Evolutionary conservation across 2,113 vertebrate species (phyloP), one percentile per base, ranked within the genome.

Genomic region (Syngnathus typhle): DNA sequence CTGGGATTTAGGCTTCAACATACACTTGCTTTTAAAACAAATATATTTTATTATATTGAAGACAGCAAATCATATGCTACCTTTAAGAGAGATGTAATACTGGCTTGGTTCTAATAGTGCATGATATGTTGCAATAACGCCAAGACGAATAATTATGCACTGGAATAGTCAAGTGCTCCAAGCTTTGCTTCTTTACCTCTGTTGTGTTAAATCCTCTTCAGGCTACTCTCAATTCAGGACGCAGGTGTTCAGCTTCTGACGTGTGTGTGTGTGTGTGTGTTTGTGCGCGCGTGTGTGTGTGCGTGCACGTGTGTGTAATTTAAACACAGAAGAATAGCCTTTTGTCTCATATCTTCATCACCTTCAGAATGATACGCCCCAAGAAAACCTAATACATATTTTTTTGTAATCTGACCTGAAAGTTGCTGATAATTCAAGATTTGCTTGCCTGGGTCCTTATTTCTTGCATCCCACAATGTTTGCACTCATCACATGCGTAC

Each of bases 401-500:
- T 43, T 68, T 81, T 68, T 85, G 77, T 84, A 87, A 80, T 74
- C 54, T 64, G 85, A 85, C 73, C 73, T 79, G 66, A 69, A 78
- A 80, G 82, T 55, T 61, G 68, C 70, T 75, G 78, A 85, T 84
- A 81, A 85, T 73, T 65, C 60, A 79, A 85, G 72, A 78, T 83
- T 62, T 21, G 27, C 27, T 38, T 82, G 64, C 55, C 60, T 64
- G 65, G 63, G 67, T 77, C 47, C 60, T 78, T 77, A 78, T 77
- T 77, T 78, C 72, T 79, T 47, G 60, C 73, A 82, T 81, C 67
- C 74, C 73, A 73, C 75, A 70, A 71, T 87, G 82, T 88, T 87
- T 86, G 80, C 78, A 70, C 80, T 87, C 75, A 66, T 84, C 85
- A 82, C 82, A 83, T 88, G 76, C 68, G 27, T 32, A 32, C 27